Base-by-base conservation (phyloP, 2,888 invertebrate species). In the Pterostichus niger region DNA sequence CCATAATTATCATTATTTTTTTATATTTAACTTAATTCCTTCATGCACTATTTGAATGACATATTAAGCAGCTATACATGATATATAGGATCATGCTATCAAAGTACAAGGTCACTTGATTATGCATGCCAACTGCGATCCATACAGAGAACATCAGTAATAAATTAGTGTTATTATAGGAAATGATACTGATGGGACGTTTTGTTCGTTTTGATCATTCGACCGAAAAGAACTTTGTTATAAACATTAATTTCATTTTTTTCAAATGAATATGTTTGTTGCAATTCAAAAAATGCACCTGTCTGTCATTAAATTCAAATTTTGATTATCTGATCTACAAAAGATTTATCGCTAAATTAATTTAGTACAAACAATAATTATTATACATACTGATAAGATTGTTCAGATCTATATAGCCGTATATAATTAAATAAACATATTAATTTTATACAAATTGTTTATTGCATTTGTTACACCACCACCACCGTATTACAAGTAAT, bases 41-140 rank as follows among this genome's bases (percentile, higher is more conserved):
- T 75, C 49, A 75, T 75, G 75, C 75, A 75, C 52, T 75, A 75
- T 75, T 75, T 75, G 52, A 75, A 75, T 52, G 52, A 52, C 75
- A 52, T 49, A 40, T 49, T 52, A 49, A 52, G 13, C 40, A 52
- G 52, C 31, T n/a, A 75, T 75, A 52, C 52, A 52, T 33, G 52
- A 52, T 52, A 75, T 75, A 75, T 73, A 13, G 44, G 73, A 46
- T 75, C 52, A 49, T n/a, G 52, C 35, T 75, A 64, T 2, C 71
- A 31, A 52, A 46, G 73, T 46, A 24, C 75, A 75, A 75, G 75
- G 75, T 75, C 52, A 75, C 33, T 52, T 31, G n/a, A 52, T 75
- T 49, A 52, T 75, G 52, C 49, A 52, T 75, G 52, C 49, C 33
- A 44, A n/a, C 68, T 40, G 3, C 17, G 40, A 13, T 15, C 46